These are phyloP conservation scores for Alligator sinensis DNA, from an alignment of 2,113 vertebrate species.

Conservation along the genomic window DNA sequence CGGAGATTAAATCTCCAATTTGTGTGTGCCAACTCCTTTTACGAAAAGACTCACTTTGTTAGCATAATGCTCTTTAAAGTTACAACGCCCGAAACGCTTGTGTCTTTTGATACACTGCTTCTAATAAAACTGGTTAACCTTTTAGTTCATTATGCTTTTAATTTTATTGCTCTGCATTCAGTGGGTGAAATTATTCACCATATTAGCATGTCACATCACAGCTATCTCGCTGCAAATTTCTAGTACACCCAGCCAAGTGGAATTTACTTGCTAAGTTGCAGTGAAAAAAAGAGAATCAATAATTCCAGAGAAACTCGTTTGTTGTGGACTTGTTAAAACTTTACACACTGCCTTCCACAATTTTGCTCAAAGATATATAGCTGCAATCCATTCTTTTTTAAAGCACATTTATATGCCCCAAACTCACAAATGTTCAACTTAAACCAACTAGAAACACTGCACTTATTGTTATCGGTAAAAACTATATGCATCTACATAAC, in stretches of 20 bases:
- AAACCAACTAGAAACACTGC: conserved; percentile 34
- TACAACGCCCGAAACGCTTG: conserved; percentile 18
- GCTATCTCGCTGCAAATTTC: conserved; percentile 32
- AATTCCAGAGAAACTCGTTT: conserved; percentile 42
- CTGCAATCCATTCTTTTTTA: background rate
- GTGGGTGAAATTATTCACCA: conserved; percentile 22
- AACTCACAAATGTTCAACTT: background rate
- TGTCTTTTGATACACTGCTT: conserved; percentile 52
- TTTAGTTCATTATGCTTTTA: conserved; percentile 59
- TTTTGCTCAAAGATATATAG: conserved; percentile 14
- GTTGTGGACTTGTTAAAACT: conserved; percentile 56
- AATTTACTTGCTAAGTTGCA: conserved; percentile 41
- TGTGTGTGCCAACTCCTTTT: background rate
- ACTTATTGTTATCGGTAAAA: background rate
- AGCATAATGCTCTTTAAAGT: conserved; percentile 51
- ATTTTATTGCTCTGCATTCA: conserved; percentile 56
- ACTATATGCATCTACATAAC: conserved; percentile 38
- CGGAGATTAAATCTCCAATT: background rate
- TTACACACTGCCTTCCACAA: conserved; percentile 31
- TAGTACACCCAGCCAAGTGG: conserved; percentile 9
- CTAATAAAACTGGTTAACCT: conserved; percentile 54
- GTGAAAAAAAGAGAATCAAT: conserved; percentile 43
- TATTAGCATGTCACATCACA: conserved; percentile 40
- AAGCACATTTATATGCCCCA: background rate
- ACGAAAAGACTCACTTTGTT: conserved; percentile 47